Base-by-base conservation (phyloP, 2,797 vertebrate species). In the Fistularia commersonii region DNA sequence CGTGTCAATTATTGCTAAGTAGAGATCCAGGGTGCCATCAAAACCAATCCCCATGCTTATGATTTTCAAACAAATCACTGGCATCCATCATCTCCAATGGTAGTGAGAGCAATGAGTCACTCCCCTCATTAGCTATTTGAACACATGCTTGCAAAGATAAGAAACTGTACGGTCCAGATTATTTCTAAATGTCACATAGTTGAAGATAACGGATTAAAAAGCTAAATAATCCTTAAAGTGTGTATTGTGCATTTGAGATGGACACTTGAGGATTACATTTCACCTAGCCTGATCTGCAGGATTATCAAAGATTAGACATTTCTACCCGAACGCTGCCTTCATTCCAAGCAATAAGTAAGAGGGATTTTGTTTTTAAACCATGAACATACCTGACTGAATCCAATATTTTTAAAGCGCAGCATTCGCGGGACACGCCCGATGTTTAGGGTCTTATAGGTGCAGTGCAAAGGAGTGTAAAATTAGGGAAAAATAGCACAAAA, bases 61-160 rank as follows among this genome's bases (percentile, higher is more conserved):
- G 55, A 74, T 60, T 51, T 68, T 72, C 45, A 66, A 77, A 72
- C 60, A 78, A 74, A 76, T 77, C 76, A 74, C 55, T 39, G 56
- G 52, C 66, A 81, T 67, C 61, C 48, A 41, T 77, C 77, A 74
- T 74, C 66, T 78, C 41, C 46, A 41, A 66, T 69, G 63, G 73
- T 53, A 67, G 63, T 11, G 1, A 12, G 52, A 68, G 61, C 60
- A 43, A 48, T 62, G 52, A 73, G 66, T 72, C 64, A 75, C 66
- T 68, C 65, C 45, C 64, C 69, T 80, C 62, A 75, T 80, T 79
- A 80, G 55, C 61, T 2, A 31, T 55, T 61, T 52, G 45, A 70
- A 73, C 74, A 77, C 71, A 74, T 77, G 70, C 66, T 72, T 12
- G 12, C 14, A 7, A 34, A 79, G 83, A 81, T 81, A 81, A 83